A percentile compares a stretch with the other conserved stretches of the same genome.
These are phyloP conservation scores for Leptinotarsa texana DNA, from an alignment of 1,140 invertebrate species.

Conservation along the genomic window DNA sequence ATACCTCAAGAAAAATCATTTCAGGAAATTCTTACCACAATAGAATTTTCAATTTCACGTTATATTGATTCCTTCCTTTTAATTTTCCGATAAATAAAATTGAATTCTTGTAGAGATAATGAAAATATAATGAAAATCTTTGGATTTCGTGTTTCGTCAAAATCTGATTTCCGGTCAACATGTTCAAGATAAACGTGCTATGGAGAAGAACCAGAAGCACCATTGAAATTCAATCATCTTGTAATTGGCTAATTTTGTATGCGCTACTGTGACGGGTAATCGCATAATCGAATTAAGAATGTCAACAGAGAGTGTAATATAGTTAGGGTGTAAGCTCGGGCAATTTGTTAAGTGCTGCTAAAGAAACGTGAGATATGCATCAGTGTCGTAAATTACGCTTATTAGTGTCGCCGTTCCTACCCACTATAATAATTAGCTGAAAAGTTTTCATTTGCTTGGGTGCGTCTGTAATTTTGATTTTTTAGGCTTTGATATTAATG, in stretches of 20 bases:
- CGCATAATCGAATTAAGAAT: constrained; percentile 34
- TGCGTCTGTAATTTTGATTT: not conserved
- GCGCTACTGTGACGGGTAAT: constrained; percentile 11
- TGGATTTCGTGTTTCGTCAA: too few species aligned
- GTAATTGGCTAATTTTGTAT: constrained; percentile 12
- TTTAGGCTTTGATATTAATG: not conserved
- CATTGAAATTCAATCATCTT: not conserved
- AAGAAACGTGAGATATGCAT: constrained; percentile 42
- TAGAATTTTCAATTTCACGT: too few species aligned
- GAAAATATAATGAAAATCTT: too few species aligned
- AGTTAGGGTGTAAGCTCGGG: constrained; percentile 35
- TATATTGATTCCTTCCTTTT: too few species aligned
- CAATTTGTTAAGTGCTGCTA: constrained; percentile 41
- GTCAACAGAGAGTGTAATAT: constrained; percentile 32
- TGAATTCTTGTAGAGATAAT: too few species aligned
- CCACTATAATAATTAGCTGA: constrained; percentile 37
- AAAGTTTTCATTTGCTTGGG: constrained; percentile 36
- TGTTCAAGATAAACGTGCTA: too few species aligned
- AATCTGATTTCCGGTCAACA: too few species aligned
- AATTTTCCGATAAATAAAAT: too few species aligned
- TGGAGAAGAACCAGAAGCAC: too few species aligned
- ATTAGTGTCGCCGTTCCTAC: constrained; percentile 38
- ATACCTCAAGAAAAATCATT: too few species aligned
- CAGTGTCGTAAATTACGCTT: constrained; percentile 39
- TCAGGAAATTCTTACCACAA: too few species aligned